These are phyloP conservation scores for Gymnoscopelus braueri DNA, from an alignment of 2,797 vertebrate genomes.

Conservation along the genomic window DNA sequence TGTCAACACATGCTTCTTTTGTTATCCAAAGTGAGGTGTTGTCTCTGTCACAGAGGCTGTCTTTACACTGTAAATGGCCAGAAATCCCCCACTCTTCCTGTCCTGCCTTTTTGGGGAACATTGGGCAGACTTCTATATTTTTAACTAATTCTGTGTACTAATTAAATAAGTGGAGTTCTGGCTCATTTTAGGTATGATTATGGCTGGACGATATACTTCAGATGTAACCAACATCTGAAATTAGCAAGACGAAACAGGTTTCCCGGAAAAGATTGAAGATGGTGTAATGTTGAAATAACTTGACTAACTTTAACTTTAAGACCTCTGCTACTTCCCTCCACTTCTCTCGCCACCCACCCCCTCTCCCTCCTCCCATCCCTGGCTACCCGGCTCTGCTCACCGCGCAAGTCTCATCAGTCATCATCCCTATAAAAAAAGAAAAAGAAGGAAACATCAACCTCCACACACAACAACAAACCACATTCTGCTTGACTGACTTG, in stretches of 20 bases:
- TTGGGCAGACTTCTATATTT: no score
- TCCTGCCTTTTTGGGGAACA: no score
- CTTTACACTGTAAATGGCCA: no score
- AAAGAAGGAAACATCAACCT: not conserved
- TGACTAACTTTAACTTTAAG: slow-evolving; percentile 3
- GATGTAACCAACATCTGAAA: slow-evolving; percentile 1
- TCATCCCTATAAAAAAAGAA: not conserved
- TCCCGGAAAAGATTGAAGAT: not conserved
- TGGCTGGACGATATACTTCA: no score
- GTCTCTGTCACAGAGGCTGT: no score
- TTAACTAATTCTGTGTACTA: no score
- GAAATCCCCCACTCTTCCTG: no score
- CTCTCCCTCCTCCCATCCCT: slow-evolving; percentile 31
- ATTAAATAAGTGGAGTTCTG: no score
- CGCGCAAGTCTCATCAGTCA: slow-evolving; percentile 19
- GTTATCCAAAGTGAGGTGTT: no score
- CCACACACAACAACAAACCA: not conserved
- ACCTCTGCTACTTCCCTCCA: not conserved
- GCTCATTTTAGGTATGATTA: no score
- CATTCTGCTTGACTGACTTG: slow-evolving; percentile 17
- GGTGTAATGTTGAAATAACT: slow-evolving; percentile 9
- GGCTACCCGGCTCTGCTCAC: slow-evolving; percentile 33
- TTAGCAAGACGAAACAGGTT: slow-evolving; percentile 7
- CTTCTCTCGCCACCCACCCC: slow-evolving; percentile 38
- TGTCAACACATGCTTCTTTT: no score